Conservation (phyloP, 2,113 vertebrate species). For the Athene noctua region DNA sequence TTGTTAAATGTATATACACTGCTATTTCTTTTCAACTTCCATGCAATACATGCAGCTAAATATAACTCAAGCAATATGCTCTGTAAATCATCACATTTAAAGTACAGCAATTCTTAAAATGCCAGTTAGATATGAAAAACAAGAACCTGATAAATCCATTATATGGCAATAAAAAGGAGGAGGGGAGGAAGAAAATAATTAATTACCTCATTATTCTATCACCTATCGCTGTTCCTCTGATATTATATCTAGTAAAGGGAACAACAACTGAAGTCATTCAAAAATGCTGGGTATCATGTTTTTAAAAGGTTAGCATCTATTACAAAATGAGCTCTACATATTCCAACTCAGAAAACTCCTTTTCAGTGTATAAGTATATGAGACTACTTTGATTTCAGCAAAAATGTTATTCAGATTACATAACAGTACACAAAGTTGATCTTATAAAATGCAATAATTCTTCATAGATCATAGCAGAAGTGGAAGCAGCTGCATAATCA, state of each 20-base stretch:
- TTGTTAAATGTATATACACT: slow-evolving; percentile 50
- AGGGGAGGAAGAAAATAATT: slow-evolving; percentile 68
- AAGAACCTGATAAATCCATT: slow-evolving; percentile 66
- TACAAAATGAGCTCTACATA: background rate
- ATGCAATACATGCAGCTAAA: slow-evolving; percentile 71
- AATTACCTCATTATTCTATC: slow-evolving; percentile 99
- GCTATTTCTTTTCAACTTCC: slow-evolving; percentile 38
- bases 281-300: slow-evolving; percentile 55
- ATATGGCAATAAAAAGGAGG: slow-evolving; percentile 29
- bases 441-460: background rate
- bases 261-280: slow-evolving; percentile 80
- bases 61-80: slow-evolving; percentile 58
- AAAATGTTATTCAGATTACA: slow-evolving; percentile 5
- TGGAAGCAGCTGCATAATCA: background rate
- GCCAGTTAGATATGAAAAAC: slow-evolving; percentile 67
- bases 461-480: background rate
- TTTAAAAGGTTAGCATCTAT: slow-evolving; percentile 51
- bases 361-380: background rate
- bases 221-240: slow-evolving; percentile 97
- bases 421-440: background rate
- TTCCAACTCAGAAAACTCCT: slow-evolving; percentile 3
- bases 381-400: slow-evolving; percentile 19
- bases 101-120: slow-evolving; percentile 50
- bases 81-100: slow-evolving; percentile 43
- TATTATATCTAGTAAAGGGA: slow-evolving; percentile 92